Percentiles rank a stretch among this genome's conserved stretches.
Evolutionary conservation across 2,113 vertebrate genomes (phyloP).

Genomic region (Archilochus colubris): DNA sequence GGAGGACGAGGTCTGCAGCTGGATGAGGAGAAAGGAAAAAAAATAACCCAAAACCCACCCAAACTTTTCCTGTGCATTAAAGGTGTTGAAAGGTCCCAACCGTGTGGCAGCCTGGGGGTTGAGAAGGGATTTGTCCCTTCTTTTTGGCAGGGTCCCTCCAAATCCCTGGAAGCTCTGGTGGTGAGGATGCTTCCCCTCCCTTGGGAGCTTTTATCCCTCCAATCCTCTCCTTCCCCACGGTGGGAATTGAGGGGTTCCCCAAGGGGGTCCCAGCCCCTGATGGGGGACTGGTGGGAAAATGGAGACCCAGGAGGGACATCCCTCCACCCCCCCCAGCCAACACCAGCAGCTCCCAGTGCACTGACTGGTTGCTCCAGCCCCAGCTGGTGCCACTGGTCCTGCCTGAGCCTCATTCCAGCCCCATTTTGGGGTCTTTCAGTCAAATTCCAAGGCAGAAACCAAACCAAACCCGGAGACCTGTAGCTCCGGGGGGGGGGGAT

Average conservation of each 20-base stretch:
- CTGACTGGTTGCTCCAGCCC: background rate
- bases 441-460: background rate
- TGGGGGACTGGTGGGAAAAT: rapidly evolving
- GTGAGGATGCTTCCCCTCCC: background rate
- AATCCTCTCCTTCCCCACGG: rapidly evolving
- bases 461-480: background rate
- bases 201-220: rapidly evolving
- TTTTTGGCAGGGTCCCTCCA: background rate
- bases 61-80: background rate
- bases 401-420: rapidly evolving
- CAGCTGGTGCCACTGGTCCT: background rate
- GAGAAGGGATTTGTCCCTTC: background rate
- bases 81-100: background rate
- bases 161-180: rapidly evolving
- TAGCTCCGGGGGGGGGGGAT: background rate
- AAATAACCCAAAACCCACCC: too few relatives aligned
- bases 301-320: rapidly evolving
- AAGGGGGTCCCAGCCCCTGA: background rate
- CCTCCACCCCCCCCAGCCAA: background rate
- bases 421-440: background rate
- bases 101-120: background rate
- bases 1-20: background rate
- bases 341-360: background rate
- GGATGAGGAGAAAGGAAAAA: background rate
- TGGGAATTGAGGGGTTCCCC: background rate